These are phyloP conservation scores for Lysiphlebus fabarum DNA, from an alignment of 1,140 invertebrate genomes.

Conservation along the genomic window DNA sequence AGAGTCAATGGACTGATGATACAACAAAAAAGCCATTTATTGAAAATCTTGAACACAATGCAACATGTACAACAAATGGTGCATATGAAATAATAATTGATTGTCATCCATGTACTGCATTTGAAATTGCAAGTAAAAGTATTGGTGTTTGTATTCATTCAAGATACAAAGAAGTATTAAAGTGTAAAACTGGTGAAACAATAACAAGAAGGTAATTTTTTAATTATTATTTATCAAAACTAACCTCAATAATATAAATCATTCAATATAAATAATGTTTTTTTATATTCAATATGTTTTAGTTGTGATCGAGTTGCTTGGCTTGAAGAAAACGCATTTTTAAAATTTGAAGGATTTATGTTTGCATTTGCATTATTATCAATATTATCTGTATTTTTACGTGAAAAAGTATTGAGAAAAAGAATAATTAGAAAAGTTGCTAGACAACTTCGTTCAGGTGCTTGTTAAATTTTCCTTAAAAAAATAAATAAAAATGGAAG, in stretches of 20 bases:
- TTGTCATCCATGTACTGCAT: slow-evolving; percentile 76
- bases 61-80: slow-evolving; percentile 70
- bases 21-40: slow-evolving; percentile 57
- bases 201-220: slow-evolving; percentile 63
- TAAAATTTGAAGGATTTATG: slow-evolving; percentile 77
- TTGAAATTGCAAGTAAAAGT: slow-evolving; percentile 70
- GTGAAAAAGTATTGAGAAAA: slow-evolving; percentile 61
- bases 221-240: background rate
- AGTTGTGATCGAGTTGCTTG: slow-evolving; percentile 68
- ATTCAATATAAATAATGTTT: no score
- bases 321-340: slow-evolving; percentile 75
- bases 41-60: slow-evolving; percentile 67
- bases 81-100: slow-evolving; percentile 67
- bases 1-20: slow-evolving; percentile 68
- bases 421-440: slow-evolving; percentile 62
- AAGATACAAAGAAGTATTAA: slow-evolving; percentile 68
- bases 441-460: slow-evolving; percentile 51
- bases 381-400: slow-evolving; percentile 55
- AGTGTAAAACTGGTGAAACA: slow-evolving; percentile 67
- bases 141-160: slow-evolving; percentile 68
- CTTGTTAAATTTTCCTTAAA: background rate
- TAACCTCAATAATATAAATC: background rate
- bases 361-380: slow-evolving; percentile 66
- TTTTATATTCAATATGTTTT: no score
- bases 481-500: slow-evolving; percentile 32